These are phyloP conservation scores for Galaxea fascicularis DNA, from an alignment of 92 coral and sea anemone species.

Conservation along the genomic window DNA sequence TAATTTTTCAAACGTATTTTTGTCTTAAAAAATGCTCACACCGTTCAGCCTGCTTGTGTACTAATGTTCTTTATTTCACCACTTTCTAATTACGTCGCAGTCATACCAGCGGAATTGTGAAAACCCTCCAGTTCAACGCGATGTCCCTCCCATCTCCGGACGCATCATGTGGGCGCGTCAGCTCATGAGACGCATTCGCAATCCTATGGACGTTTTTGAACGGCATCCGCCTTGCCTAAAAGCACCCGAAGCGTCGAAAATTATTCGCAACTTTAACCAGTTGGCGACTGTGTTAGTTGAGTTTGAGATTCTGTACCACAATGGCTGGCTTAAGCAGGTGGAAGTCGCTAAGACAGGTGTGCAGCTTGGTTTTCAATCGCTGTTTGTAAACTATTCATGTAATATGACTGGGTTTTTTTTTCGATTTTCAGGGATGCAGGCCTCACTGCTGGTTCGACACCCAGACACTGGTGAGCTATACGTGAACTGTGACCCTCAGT, in stretches of 20 bases:
- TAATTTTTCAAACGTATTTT: too few species aligned
- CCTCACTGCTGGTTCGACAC: constrained; percentile 82
- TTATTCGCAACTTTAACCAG: constrained; percentile 77
- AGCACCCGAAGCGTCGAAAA: constrained; percentile 71
- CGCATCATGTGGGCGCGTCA: constrained; percentile 90
- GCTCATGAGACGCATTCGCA: constrained; percentile 86
- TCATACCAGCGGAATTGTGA: constrained; percentile 78
- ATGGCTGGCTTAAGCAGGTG: constrained; percentile 85
- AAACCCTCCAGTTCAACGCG: constrained; percentile 83
- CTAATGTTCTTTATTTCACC: not conserved
- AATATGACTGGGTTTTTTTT: not conserved
- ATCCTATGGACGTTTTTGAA: constrained; percentile 86
- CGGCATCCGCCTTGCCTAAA: constrained; percentile 77
- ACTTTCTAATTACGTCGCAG: constrained; percentile 28
- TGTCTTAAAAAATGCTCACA: too few species aligned
- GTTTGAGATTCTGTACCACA: constrained; percentile 83
- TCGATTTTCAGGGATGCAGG: constrained; percentile 73
- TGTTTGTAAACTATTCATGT: not conserved
- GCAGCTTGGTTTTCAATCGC: not conserved
- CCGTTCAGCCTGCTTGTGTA: not conserved
- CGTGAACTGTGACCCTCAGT: constrained; percentile 89
- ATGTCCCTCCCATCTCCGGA: constrained; percentile 86
- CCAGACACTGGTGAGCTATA: constrained; percentile 71
- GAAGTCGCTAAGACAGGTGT: constrained; percentile 83
- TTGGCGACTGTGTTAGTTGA: constrained; percentile 79